Evolutionary conservation across 2,888 invertebrate genomes (phyloP), one percentile per base, ranked within the genome.

Genomic region (Lycaena phlaeas): DNA sequence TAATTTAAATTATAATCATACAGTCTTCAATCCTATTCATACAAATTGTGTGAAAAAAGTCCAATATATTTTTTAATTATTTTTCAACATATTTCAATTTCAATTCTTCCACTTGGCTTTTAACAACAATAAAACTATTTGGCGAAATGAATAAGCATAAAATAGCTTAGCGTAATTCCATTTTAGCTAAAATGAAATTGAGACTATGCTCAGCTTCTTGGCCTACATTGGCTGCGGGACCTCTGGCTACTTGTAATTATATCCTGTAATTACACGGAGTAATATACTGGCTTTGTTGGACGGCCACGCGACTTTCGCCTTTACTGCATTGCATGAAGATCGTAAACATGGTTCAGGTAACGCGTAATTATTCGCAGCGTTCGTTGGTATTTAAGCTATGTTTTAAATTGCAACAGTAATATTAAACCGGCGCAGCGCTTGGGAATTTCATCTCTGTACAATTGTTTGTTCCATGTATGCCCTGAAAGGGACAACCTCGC

Each of bases 231-330:
- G 15, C 10, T 14, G 25, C 5, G 12, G 3, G 11, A 14, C 22
- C 45, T 44, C 43, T 46, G 45, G 38, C 45, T 38, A 18, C 43
- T 41, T 44, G 17, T 7, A 34, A 11, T 17, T 31, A 41, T 46
- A 49, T 42, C 36, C 40, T 41, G 44, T 46, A 49, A 50, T 49
- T 50, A 44, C 44, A 37, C 42, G 41, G 42, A 38, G 46, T 41
- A 47, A 49, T 42, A 44, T 37, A 46, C 40, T 42, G 42, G 38
- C 40, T 40, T 45, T 45, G 44, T 46, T 42, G 14, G 28, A 3
- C 2, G 9, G 11, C 11, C 31, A 36, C 17, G 38, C 30, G 10
- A 45, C 42, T 43, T 36, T 37, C 38, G 36, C 10, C 42, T 17
- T 31, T 31, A 40, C 12, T 40, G 25, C 26, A 15, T 14, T 7